Conservation (phyloP, 2,797 vertebrate species). For the Otolemur crassicaudatus region DNA sequence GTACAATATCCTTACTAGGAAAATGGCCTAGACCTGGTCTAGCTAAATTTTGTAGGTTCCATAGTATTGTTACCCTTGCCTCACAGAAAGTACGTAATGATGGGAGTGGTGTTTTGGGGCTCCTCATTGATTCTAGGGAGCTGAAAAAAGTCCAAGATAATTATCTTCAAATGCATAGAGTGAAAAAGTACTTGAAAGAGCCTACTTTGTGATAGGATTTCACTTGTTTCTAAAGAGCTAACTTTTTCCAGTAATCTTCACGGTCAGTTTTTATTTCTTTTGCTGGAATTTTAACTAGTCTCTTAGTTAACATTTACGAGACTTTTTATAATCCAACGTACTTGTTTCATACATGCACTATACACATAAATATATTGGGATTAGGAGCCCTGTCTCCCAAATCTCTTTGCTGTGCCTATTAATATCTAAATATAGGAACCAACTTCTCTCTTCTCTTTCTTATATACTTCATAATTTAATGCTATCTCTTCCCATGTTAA, state of each 20-base stretch:
- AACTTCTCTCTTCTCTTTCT: neutral
- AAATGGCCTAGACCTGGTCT: neutral
- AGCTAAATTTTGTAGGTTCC: neutral
- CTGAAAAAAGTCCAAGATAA: neutral
- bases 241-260: constrained; percentile 10
- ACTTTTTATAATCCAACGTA: neutral
- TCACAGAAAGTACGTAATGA: neutral
- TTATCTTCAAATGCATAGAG: neutral
- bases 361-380: neutral
- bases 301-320: constrained; percentile 14
- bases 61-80: neutral
- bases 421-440: neutral
- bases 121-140: neutral
- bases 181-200: constrained; percentile 17
- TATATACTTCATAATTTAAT: neutral
- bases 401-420: neutral
- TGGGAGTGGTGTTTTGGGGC: neutral
- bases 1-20: neutral
- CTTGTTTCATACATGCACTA: neutral
- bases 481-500: neutral
- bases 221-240: neutral
- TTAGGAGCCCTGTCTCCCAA: neutral
- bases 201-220: neutral
- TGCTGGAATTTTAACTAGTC: constrained; percentile 36
- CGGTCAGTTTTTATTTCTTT: neutral